phyloP scores from a whole-genome alignment of 1,140 invertebrate species.

The Micrasema longulum region DNA sequence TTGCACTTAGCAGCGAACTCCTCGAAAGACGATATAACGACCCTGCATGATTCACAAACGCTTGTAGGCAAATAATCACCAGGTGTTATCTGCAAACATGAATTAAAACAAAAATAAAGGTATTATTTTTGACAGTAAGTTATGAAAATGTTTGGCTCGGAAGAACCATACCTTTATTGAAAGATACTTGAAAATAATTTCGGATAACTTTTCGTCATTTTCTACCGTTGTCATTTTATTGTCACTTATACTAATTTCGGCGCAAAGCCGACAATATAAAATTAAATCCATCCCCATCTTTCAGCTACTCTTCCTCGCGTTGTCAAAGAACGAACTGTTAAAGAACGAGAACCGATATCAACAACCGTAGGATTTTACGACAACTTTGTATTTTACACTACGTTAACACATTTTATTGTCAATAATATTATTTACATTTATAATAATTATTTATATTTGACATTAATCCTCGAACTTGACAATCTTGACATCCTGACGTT shows the following conservation, averaged over 20 bases:
- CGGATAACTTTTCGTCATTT: constrained; percentile 1
- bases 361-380: too few species aligned
- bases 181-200: constrained; percentile 18
- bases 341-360: too few species aligned
- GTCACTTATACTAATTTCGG: constrained; percentile 8
- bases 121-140: neutral
- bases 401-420: too few species aligned
- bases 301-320: too few species aligned
- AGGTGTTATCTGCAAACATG: constrained; percentile 12
- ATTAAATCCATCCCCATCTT: constrained; percentile 13
- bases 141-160: neutral
- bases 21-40: constrained; percentile 4
- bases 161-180: constrained; percentile 9
- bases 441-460: too few species aligned
- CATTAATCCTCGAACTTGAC: too few species aligned
- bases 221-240: neutral
- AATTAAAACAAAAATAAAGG: neutral
- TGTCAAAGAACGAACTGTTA: too few species aligned
- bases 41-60: constrained; percentile 19
- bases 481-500: too few species aligned
- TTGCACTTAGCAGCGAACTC: constrained; percentile 20
- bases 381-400: too few species aligned
- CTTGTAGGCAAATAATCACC: constrained; percentile 7
- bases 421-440: too few species aligned
- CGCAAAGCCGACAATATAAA: constrained; percentile 17